Conservation (phyloP, 2,888 invertebrate genomes). For the Tetrapedia diversipes region DNA sequence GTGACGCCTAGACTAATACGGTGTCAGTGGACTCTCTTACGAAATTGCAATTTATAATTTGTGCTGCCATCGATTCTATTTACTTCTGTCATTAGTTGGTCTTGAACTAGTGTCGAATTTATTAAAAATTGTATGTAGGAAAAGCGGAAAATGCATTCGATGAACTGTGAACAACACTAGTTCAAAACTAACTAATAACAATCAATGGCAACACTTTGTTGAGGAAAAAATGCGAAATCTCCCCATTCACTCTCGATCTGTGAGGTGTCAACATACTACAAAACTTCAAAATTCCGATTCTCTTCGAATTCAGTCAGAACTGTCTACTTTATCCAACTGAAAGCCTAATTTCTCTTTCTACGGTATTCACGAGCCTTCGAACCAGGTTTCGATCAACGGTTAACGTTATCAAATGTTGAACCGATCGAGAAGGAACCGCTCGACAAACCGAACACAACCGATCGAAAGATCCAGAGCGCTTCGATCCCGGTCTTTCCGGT, state of each 20-base stretch:
- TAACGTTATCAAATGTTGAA: conserved; percentile 9
- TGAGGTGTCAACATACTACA: too few relatives aligned
- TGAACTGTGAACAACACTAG: too few relatives aligned
- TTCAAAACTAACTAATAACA: too few relatives aligned
- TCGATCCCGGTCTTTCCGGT: conserved; percentile 24
- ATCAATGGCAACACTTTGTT: too few relatives aligned
- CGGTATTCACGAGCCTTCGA: not conserved
- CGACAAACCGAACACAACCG: not conserved
- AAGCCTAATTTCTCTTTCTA: not conserved
- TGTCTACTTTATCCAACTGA: too few relatives aligned
- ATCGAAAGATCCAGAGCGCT: not conserved
- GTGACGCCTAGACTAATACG: conserved; percentile 4
- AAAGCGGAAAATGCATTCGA: too few relatives aligned
- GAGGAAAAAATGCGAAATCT: too few relatives aligned
- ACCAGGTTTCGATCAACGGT: not conserved
- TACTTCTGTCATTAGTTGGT: not conserved
- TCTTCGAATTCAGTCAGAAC: too few relatives aligned
- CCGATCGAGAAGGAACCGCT: not conserved
- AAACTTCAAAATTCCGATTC: too few relatives aligned
- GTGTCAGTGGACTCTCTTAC: not conserved
- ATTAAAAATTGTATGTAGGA: too few relatives aligned
- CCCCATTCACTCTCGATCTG: too few relatives aligned
- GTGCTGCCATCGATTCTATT: not conserved
- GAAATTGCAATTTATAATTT: not conserved
- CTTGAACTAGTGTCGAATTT: not conserved